Base-by-base conservation (phyloP, 2,113 vertebrate genomes). In the Chloropsis cyanopogon region DNA sequence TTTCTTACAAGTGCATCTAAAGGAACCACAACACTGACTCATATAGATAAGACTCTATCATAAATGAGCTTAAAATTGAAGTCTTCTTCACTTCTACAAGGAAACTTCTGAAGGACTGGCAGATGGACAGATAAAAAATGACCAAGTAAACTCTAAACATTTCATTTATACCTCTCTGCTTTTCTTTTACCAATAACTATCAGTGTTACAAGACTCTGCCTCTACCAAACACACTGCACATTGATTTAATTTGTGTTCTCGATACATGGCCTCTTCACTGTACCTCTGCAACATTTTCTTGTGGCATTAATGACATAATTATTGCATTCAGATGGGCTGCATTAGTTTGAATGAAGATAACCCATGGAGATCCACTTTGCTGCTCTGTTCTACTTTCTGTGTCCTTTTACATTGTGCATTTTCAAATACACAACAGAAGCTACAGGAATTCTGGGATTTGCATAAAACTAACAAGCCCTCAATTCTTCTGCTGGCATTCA, bases 401-500 rank as follows among this genome's bases (percentile, higher is more conserved):
- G 86, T 94, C 73, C 73, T 91, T 91, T 82, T 75, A 35, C 69
- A 82, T 76, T 91, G 86, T 82, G 21, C 42, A 53, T 84, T 93
- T 90, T 92, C 85, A 86, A 92, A 84, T 82, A 96, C 94, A 97
- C 79, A 89, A 91, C 93, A 95, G 89, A 91, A 96, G 73, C 96
- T 92, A 92, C 94, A 92, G 94, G 91, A 96, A 95, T 93, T 95
- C 92, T 4, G 4, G 11, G 33, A 92, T 96, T 94, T 97, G 83
- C 91, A 96, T 96, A 86, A 94, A 90, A 73, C 86, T 88, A 95
- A 95, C 92, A 93, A 95, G 91, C 44, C 56, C 29, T 82, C 72
- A 63, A 37, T 95, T 97, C 92, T 95, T 94, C 86, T 93, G 44
- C 60, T 78, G 83, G 92, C 56, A 88, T 90, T 94, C 82, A 88